Percentiles rank a stretch among this genome's conserved stretches.
phyloP scores from a whole-genome alignment of 2,113 vertebrate species.

The Aegotheles bennettii region DNA sequence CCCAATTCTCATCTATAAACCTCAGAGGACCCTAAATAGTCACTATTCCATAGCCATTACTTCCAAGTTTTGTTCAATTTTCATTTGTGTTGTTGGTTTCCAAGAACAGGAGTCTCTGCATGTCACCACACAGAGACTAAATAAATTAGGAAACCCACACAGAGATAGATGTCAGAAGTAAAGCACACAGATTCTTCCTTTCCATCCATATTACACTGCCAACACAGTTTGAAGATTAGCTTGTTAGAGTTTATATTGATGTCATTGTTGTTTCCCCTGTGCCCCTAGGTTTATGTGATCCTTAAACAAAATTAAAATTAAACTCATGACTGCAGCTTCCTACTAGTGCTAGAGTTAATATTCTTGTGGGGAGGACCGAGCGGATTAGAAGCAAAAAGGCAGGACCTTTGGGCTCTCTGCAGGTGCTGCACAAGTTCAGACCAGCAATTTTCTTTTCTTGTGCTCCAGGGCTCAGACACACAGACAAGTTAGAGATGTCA shows the following conservation, averaged over 20 bases:
- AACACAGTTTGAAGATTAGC: not conserved
- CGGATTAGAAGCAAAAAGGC: not conserved
- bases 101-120: not conserved
- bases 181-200: not conserved
- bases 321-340: not conserved
- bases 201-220: not conserved
- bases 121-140: not conserved
- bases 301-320: constrained; percentile 38
- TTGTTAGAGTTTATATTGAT: not conserved
- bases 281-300: not conserved
- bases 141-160: not conserved
- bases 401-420: not conserved
- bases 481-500: not conserved
- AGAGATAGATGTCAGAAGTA: not conserved
- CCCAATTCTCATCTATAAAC: not conserved
- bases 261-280: not conserved
- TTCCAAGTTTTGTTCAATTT: not conserved
- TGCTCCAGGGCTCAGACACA: not conserved
- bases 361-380: not conserved
- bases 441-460: not conserved
- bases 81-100: not conserved
- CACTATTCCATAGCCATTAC: not conserved
- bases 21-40: not conserved
- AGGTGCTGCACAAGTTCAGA: not conserved
- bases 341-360: not conserved